Percentiles rank a stretch among this genome's conserved stretches.
Conservation (phyloP, 2,888 invertebrate species). For the Acanthococcus lagerstroemiae region DNA sequence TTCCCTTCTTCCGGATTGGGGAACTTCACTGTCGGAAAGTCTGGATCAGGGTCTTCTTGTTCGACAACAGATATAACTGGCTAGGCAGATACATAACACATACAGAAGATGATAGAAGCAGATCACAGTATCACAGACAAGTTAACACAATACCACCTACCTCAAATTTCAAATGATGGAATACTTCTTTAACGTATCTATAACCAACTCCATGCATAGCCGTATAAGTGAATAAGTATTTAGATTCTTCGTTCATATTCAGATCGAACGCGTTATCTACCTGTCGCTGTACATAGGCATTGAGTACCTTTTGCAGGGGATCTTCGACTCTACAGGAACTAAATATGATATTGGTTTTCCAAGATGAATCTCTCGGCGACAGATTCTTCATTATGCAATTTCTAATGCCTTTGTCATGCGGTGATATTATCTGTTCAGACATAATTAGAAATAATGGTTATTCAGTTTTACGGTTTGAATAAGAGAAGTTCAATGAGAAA, state of each 20-base stretch:
- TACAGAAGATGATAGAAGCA: too few species aligned
- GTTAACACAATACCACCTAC: constrained; percentile 43
- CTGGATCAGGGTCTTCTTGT: constrained; percentile 84
- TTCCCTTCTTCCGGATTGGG: constrained; percentile 97
- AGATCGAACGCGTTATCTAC: constrained; percentile 48
- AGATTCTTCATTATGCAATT: constrained; percentile 63
- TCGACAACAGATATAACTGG: constrained; percentile 36
- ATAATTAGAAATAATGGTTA: too few species aligned
- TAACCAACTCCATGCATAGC: constrained; percentile 98
- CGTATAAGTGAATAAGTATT: constrained; percentile 71
- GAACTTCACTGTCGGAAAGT: constrained; percentile 92
- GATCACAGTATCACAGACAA: not conserved
- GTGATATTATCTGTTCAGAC: constrained; percentile 85
- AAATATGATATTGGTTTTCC: constrained; percentile 48
- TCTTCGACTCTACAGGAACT: constrained; percentile 46
- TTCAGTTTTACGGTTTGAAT: too few species aligned
- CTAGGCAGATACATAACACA: too few species aligned
- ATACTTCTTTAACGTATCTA: constrained; percentile 61
- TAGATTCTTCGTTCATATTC: constrained; percentile 48
- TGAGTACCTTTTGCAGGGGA: constrained; percentile 58
- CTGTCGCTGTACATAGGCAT: constrained; percentile 55
- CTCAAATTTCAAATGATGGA: constrained; percentile 62
- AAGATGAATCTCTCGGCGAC: constrained; percentile 64
- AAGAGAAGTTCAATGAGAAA: too few species aligned
- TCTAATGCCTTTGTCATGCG: constrained; percentile 81